Percentiles rank a stretch among this genome's conserved stretches.
These are phyloP conservation scores for Bos indicus DNA, from an alignment of 2,113 vertebrate species.

Conservation along the genomic window DNA sequence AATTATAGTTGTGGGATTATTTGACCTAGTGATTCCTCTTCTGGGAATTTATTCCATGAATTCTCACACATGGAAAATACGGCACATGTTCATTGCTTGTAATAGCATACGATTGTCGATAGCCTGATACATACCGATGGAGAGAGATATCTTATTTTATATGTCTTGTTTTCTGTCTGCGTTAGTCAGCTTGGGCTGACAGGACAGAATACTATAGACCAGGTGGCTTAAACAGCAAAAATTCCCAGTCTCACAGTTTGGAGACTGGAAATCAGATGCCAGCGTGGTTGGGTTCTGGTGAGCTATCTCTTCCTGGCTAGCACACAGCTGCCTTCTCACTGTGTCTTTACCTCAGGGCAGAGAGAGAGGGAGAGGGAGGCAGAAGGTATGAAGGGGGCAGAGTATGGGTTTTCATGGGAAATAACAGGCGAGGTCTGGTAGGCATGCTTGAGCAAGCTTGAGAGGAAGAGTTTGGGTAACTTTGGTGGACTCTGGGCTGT, in stretches of 20 bases:
- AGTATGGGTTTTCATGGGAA: background rate
- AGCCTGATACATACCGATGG: background rate
- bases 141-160: background rate
- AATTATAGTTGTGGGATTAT: background rate
- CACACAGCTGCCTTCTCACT: background rate
- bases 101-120: background rate
- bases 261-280: background rate
- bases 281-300: background rate
- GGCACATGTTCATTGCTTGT: background rate
- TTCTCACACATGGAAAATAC: background rate
- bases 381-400: background rate
- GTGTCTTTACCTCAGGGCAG: background rate
- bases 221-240: background rate
- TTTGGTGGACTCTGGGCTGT: background rate
- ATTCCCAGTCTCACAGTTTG: background rate
- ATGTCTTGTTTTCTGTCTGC: background rate
- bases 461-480: background rate
- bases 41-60: background rate
- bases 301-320: background rate
- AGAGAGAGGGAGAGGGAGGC: background rate
- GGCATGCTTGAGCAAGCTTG: background rate
- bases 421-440: no score
- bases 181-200: background rate
- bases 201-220: background rate
- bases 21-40: background rate